These are phyloP conservation scores for Xiphophorus birchmanni DNA, from an alignment of 2,797 vertebrate genomes.

Conservation along the genomic window DNA sequence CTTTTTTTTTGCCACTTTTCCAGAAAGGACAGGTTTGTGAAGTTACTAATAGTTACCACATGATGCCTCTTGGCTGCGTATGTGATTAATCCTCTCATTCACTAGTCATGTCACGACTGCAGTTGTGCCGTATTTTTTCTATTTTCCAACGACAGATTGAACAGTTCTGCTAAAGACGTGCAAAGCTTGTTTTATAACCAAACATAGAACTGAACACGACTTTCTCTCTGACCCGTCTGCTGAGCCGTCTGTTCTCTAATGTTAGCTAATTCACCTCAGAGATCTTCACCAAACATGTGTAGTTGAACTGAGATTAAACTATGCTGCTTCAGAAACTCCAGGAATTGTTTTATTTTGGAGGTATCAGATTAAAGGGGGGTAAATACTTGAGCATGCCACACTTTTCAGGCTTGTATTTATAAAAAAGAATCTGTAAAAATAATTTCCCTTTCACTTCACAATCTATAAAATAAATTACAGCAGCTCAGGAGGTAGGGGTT, in stretches of 20 bases:
- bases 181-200: not conserved
- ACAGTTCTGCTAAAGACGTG: not conserved
- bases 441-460: no score
- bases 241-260: not conserved
- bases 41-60: not conserved
- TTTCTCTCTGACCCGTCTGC: not conserved
- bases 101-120: not conserved
- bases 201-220: not conserved
- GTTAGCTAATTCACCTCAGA: no score
- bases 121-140: not conserved
- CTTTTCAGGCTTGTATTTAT: no score
- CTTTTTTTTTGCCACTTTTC: not conserved
- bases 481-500: no score
- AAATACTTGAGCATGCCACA: no score
- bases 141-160: not conserved
- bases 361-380: no score
- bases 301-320: no score
- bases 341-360: no score
- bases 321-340: no score
- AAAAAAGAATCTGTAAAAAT: no score
- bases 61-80: not conserved
- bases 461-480: no score
- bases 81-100: not conserved
- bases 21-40: not conserved
- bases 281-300: no score